Conservation (phyloP, 2,888 invertebrate genomes). For the Lithosia quadra region DNA sequence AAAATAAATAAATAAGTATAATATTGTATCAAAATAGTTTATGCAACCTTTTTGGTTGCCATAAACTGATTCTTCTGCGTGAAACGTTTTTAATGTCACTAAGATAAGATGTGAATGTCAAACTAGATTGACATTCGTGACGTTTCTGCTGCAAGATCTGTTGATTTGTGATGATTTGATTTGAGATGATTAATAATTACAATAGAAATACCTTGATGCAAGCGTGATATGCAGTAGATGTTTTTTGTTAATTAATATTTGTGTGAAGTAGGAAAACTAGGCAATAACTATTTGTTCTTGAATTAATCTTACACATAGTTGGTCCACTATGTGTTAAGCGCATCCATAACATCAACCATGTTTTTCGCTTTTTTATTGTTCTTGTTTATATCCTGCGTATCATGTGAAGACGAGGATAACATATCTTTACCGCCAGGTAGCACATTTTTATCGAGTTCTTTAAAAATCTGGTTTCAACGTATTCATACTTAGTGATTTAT, state of each 20-base stretch:
- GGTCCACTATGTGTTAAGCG: neutral
- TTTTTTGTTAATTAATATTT: neutral
- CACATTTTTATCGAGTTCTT: neutral
- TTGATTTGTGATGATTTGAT: too few relatives aligned
- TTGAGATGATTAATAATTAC: neutral
- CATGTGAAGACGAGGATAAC: constrained; percentile 55
- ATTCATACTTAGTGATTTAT: neutral
- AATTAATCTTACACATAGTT: neutral
- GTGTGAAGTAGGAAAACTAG: neutral
- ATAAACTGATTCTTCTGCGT: too few relatives aligned
- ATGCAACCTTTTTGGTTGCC: too few relatives aligned
- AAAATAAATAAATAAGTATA: too few relatives aligned
- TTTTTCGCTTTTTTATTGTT: constrained; percentile 35
- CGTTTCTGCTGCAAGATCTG: too few relatives aligned
- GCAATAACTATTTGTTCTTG: neutral
- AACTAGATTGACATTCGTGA: neutral
- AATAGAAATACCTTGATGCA: neutral
- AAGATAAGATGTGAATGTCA: too few relatives aligned
- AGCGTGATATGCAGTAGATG: neutral
- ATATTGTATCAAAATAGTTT: too few relatives aligned
- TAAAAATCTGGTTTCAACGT: neutral
- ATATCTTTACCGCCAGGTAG: constrained; percentile 59
- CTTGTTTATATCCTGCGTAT: constrained; percentile 47
- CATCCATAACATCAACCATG: constrained; percentile 17
- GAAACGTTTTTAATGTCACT: too few relatives aligned